Percentiles rank a stretch among this genome's conserved stretches.
These are phyloP conservation scores for Drosophila lutescens DNA, from an alignment of 2,888 invertebrate species.

Conservation along the genomic window DNA sequence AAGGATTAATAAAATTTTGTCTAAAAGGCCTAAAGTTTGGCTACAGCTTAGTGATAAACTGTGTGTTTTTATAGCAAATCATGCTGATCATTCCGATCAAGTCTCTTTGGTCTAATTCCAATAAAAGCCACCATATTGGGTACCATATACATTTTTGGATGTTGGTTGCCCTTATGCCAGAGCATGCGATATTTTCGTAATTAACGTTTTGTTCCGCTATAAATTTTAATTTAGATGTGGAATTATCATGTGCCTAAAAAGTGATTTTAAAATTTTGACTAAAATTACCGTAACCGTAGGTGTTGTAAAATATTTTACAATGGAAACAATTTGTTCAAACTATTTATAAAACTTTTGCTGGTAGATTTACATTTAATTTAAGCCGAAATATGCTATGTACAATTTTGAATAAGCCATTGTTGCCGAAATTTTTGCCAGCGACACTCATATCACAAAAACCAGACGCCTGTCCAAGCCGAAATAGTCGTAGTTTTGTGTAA, in stretches of 20 bases:
- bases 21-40: slow-evolving; percentile 79
- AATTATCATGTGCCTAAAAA: slow-evolving; percentile 78
- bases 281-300: slow-evolving; percentile 46
- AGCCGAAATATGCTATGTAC: slow-evolving; percentile 45
- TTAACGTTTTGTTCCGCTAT: slow-evolving; percentile 8
- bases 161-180: slow-evolving; percentile 54
- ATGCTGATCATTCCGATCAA: slow-evolving; percentile 57
- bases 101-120: slow-evolving; percentile 70
- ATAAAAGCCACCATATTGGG: slow-evolving; percentile 78
- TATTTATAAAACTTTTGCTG: slow-evolving; percentile 81
- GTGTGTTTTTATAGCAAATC: slow-evolving; percentile 69
- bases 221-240: slow-evolving; percentile 44
- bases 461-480: slow-evolving; percentile 73
- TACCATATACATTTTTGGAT: slow-evolving; percentile 53
- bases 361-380: slow-evolving; percentile 22
- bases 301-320: slow-evolving; percentile 74
- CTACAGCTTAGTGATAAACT: slow-evolving; percentile 64
- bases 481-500: slow-evolving; percentile 36
- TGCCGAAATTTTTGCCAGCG: slow-evolving; percentile 63
- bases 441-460: slow-evolving; percentile 69
- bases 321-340: slow-evolving; percentile 72
- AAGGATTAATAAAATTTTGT: slow-evolving; percentile 74
- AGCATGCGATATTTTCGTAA: slow-evolving; percentile 59
- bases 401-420: slow-evolving; percentile 37
- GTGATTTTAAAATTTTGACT: slow-evolving; percentile 80